Base-by-base conservation (phyloP, 2,888 invertebrate species). In the Perizoma flavofasciatum region DNA sequence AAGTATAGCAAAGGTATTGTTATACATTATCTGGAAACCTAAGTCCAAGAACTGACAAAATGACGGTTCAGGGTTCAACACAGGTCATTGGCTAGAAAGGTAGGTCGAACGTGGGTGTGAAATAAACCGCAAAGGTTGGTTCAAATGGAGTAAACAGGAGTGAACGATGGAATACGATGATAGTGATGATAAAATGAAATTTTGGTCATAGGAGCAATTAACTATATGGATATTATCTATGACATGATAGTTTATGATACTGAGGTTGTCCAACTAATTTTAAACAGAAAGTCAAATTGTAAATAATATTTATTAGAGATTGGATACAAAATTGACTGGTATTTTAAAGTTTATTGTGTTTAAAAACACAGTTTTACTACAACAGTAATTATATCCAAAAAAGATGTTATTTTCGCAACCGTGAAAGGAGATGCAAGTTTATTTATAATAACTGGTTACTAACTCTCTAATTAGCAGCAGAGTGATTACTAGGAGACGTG, bases 401-500 rank as follows among this genome's bases (percentile, higher is more conserved):
- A 51, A 37, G 32, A 33, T 10, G 8, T 41, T 40, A 35, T 50
- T 55, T 53, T 47, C n/a, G 53, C 56, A 57, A 53, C 46, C 49
- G 49, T 63, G 52, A 63, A 63, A 63, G 47, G 11, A 61, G 55
- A 61, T 48, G 54, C 49, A 49, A 46, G 45, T 58, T 59, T 43
- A 49, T 51, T 49, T 33, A 49, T 59, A 59, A 56, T 54, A 55
- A 57, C 57, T 58, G 9, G 55, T 59, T 44, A 55, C 63, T 66
- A 60, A 32, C 11, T 47, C 11, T 47, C 33, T 61, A 66, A 68
- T 68, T 60, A 66, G 39, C 35, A 41, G 55, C 32, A 59, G 39
- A 32, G 55, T 68, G 55, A 68, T 70, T 69, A 69, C 55, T 41
- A 54, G 44, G 44, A 62, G 68, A 59, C 65, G 53, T 64, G 67